phyloP scores from a whole-genome alignment of 1,140 invertebrate species.

The Trichoplusia ni region DNA sequence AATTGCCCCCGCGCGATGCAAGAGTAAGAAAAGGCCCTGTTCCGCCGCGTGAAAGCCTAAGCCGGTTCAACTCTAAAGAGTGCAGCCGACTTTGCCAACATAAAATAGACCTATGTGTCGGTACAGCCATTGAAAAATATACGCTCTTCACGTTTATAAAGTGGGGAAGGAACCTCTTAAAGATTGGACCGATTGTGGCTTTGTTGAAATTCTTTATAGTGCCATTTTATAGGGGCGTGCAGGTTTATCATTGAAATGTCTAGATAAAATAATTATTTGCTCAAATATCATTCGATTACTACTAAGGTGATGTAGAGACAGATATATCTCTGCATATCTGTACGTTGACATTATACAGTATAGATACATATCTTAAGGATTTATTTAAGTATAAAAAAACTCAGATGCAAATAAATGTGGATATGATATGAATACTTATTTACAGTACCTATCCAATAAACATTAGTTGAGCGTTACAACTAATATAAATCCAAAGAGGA shows the following conservation, averaged over 20 bases:
- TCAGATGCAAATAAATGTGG: too few relatives aligned
- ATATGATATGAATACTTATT: too few relatives aligned
- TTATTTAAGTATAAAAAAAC: too few relatives aligned
- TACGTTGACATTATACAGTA: too few relatives aligned
- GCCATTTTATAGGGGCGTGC: background rate
- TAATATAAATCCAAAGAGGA: background rate
- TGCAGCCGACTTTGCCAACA: conserved; percentile 23
- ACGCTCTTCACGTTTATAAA: conserved; percentile 15
- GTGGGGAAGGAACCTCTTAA: conserved; percentile 2
- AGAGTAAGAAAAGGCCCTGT: conserved; percentile 59
- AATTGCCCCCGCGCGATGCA: conserved; percentile 50
- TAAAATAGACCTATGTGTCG: conserved; percentile 39
- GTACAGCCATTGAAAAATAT: conserved; percentile 44
- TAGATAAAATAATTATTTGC: background rate
- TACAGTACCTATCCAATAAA: too few relatives aligned
- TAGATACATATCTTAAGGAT: too few relatives aligned
- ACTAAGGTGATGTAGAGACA: too few relatives aligned
- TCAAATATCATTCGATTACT: too few relatives aligned
- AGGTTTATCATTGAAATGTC: background rate
- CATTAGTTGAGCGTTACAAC: too few relatives aligned
- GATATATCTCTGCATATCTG: too few relatives aligned
- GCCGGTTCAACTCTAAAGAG: conserved; percentile 47
- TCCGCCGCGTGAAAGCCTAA: conserved; percentile 57
- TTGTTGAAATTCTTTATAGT: conserved; percentile 21
- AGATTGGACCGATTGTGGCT: conserved; percentile 13